Conservation (phyloP, 1,140 invertebrate genomes). For the Zaprionus gabonicus region DNA sequence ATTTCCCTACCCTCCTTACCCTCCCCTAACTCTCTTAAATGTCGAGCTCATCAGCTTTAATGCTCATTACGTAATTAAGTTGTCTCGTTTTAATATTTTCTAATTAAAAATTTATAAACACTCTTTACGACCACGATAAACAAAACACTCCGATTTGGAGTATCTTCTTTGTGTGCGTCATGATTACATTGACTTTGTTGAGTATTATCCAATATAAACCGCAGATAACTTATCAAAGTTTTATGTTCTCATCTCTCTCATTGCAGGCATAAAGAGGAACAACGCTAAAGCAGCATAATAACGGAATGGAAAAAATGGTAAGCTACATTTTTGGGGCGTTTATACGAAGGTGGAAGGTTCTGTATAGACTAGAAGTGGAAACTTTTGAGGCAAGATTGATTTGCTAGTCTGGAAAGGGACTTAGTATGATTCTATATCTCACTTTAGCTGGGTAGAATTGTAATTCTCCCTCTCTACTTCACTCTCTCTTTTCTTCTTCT, state of each 20-base stretch:
- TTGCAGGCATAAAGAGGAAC: constrained; percentile 52
- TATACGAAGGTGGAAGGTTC: too few species aligned
- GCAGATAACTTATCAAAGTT: constrained; percentile 63
- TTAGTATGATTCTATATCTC: too few species aligned
- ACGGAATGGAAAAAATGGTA: constrained; percentile 81
- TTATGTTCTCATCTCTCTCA: constrained; percentile 42
- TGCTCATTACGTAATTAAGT: constrained; percentile 74
- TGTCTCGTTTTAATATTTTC: constrained; percentile 70
- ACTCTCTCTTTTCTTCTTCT: not conserved
- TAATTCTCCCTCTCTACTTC: too few species aligned
- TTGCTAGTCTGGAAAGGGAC: too few species aligned
- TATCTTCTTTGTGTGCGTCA: too few species aligned
- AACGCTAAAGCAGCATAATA: constrained; percentile 40
- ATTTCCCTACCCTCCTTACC: not conserved
- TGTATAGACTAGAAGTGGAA: too few species aligned
- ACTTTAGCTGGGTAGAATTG: too few species aligned
- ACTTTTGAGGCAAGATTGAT: too few species aligned
- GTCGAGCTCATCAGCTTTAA: constrained; percentile 51
- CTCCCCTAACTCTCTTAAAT: constrained; percentile 7
- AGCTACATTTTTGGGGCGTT: too few species aligned
- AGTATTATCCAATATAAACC: constrained; percentile 27
- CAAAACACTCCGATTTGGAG: not conserved
- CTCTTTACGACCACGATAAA: constrained; percentile 36
- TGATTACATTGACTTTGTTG: too few species aligned
- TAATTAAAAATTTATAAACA: constrained; percentile 72